Conservation (phyloP, 2,113 vertebrate species). For the Trichomycterus rosablanca region DNA sequence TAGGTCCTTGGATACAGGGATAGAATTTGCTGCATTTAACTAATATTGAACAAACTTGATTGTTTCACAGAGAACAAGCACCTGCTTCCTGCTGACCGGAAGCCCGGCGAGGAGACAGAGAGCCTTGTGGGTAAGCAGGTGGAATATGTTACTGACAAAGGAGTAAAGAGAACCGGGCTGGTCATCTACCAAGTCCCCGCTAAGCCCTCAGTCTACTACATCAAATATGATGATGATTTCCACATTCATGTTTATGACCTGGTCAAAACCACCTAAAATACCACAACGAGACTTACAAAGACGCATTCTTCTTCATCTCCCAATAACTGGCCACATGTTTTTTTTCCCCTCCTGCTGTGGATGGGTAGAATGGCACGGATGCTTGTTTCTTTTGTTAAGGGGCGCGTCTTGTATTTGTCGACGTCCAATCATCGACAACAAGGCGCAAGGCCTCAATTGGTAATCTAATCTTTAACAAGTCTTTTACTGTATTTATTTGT, state of each 20-base stretch:
- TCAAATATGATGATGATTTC: conserved; percentile 78
- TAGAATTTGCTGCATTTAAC: no score
- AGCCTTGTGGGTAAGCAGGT: conserved; percentile 79
- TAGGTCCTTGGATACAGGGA: no score
- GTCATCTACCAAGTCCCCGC: conserved; percentile 78
- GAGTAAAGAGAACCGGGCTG: conserved; percentile 73
- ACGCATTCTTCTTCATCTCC: conserved; percentile 19
- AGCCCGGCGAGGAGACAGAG: conserved; percentile 76
- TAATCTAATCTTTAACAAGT: background rate
- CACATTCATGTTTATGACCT: conserved; percentile 79
- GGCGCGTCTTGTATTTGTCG: conserved; percentile 4
- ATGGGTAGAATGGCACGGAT: conserved; percentile 16
- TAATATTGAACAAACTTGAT: no score
- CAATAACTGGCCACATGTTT: conserved; percentile 28
- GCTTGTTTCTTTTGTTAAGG: conserved; percentile 35
- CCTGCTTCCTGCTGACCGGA: conserved; percentile 74
- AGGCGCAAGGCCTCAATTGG: background rate
- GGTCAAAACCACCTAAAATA: conserved; percentile 74
- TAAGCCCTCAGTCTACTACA: conserved; percentile 76
- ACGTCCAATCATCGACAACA: conserved; percentile 20
- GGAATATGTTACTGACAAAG: conserved; percentile 76
- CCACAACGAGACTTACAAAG: conserved; percentile 2
- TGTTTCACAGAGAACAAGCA: conserved; percentile 70
- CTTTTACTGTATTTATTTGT: background rate
- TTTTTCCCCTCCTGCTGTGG: conserved; percentile 26